Evolutionary conservation across 2,888 invertebrate species (phyloP).

Genomic region (Abscondita cerata): DNA sequence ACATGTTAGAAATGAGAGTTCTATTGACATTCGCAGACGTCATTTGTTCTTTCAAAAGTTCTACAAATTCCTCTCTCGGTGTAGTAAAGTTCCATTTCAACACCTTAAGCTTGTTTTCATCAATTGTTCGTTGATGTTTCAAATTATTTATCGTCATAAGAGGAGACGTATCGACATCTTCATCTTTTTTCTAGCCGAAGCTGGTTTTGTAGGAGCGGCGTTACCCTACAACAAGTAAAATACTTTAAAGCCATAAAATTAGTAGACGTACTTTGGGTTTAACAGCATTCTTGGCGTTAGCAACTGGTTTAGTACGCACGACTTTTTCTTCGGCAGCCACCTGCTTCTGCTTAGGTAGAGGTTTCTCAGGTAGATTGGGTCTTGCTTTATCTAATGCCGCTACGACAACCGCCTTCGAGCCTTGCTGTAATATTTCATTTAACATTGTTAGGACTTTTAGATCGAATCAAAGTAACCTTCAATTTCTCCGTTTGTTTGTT

Average conservation of each 20-base stretch:
- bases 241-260: neutral
- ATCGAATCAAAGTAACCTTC: conserved; percentile 63
- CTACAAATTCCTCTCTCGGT: conserved; percentile 93
- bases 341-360: conserved; percentile 69
- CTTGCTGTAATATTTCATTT: conserved; percentile 61
- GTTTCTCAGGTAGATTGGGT: conserved; percentile 83
- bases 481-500: conserved; percentile 77
- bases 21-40: conserved; percentile 85
- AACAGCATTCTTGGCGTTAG: conserved; percentile 59
- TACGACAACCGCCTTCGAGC: conserved; percentile 78
- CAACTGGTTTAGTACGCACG: conserved; percentile 65
- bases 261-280: conserved; percentile 63
- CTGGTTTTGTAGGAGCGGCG: conserved; percentile 50
- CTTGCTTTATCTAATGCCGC: conserved; percentile 85
- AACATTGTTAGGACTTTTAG: neutral
- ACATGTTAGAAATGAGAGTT: conserved; percentile 87
- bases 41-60: conserved; percentile 92
- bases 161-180: conserved; percentile 83
- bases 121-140: conserved; percentile 91
- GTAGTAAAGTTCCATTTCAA: conserved; percentile 96
- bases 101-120: conserved; percentile 92
- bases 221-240: conserved; percentile 17
- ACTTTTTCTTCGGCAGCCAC: conserved; percentile 61
- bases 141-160: conserved; percentile 81
- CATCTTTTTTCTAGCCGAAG: conserved; percentile 77